Percentiles rank a stretch among this genome's conserved stretches.
phyloP scores from a whole-genome alignment of 2,797 vertebrate species.

The Smutsia gigantea region DNA sequence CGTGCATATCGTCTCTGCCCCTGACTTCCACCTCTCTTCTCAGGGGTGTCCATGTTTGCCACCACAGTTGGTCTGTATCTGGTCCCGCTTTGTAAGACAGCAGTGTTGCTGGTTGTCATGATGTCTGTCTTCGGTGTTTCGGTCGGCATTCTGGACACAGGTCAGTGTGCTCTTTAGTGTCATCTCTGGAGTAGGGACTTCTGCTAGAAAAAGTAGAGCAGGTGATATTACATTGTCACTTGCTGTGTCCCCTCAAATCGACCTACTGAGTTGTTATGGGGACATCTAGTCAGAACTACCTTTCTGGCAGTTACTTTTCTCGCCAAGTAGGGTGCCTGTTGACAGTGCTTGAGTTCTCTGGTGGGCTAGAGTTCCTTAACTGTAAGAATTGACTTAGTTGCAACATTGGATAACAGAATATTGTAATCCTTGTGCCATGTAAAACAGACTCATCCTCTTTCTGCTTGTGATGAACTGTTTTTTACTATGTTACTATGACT shows the following conservation, averaged over 20 bases:
- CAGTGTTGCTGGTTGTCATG: constrained; percentile 82
- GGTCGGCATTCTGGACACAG: constrained; percentile 95
- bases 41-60: constrained; percentile 91
- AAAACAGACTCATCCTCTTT: not conserved
- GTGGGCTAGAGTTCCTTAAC: not conserved
- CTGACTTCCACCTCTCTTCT: constrained; percentile 52
- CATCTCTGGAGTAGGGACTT: too few relatives aligned
- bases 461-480: not conserved
- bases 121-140: constrained; percentile 93
- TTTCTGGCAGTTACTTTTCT: not conserved
- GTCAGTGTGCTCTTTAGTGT: constrained; percentile 82
- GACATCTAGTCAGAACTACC: not conserved
- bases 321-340: not conserved
- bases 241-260: not conserved
- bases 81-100: constrained; percentile 91
- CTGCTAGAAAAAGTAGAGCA: not conserved
- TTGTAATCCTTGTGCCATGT: not conserved
- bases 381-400: not conserved
- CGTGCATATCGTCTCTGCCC: not conserved
- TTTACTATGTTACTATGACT: not conserved
- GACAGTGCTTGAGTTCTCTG: not conserved
- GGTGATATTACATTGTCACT: not conserved
- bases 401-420: not conserved
- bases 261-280: too few relatives aligned
- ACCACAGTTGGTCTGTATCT: constrained; percentile 91